Evolutionary conservation across 2,113 vertebrate species (phyloP), one percentile per base, ranked within the genome.

Genomic region (Lamprotornis superbus): DNA sequence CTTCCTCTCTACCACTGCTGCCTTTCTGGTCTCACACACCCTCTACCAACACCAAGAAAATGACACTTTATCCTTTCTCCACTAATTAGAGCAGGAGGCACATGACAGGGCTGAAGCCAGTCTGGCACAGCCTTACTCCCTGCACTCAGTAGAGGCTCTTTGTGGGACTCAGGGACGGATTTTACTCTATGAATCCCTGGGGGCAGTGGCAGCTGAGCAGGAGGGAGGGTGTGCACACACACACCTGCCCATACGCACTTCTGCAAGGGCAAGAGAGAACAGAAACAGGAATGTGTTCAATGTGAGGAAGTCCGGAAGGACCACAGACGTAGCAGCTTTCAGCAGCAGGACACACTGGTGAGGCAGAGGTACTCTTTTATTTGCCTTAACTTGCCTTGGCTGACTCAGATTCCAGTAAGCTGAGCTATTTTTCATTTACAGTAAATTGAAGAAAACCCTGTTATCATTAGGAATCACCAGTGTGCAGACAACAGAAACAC

Each of bases 371-470:
- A 52, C 78, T 86, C 68, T 87, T 81, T 87, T 71, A 61, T 93
- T 90, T 95, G 95, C 91, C 94, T 95, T 94, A 88, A 95, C 93
- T 94, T 96, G 94, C 76, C 92, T 93, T 60, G 80, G 42, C 93
- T 97, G 96, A 97, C 94, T 97, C 95, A 95, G 78, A 94, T 96
- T 93, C 90, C 94, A 93, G 95, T 93, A 95, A 96, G 76, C 56
- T 89, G 71, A 96, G 92, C 71, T 86, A 70, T 82, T 95, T 86
- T 88, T 95, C 83, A 94, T 88, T 96, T 96, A 92, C 88, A 89
- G 92, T 96, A 93, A 93, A 86, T 82, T 83, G 88, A 96, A 90
- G 50, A 95, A 94, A 95, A 89, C 19, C 31, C 31, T 89, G 65
- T 89, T 95, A 95, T 92, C 94, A 33, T 86, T 59, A 93, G 73